Conservation (phyloP, 2,797 vertebrate species). For the Sphenodon punctatus region DNA sequence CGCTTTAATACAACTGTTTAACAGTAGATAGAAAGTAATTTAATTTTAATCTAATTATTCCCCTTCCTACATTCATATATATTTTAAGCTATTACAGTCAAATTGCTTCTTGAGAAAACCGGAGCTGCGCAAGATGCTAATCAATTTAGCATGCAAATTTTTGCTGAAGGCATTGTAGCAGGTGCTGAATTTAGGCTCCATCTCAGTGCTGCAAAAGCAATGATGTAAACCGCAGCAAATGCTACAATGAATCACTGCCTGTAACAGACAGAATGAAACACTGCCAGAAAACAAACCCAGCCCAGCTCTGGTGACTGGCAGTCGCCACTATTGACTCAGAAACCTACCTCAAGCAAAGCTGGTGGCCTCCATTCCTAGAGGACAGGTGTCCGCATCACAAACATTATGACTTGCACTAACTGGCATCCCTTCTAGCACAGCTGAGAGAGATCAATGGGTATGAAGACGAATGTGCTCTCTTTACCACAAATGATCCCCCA, state of each 20-base stretch:
- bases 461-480: rapidly evolving
- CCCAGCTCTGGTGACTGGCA: background rate
- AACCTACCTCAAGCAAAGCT: background rate
- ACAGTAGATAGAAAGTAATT: background rate
- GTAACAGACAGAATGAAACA: background rate
- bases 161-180: background rate
- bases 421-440: rapidly evolving
- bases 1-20: conserved; percentile 11
- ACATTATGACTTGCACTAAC: background rate
- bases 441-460: background rate
- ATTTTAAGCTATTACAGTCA: background rate
- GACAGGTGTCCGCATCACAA: rapidly evolving
- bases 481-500: rapidly evolving
- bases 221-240: background rate
- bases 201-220: background rate
- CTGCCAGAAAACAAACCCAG: rapidly evolving
- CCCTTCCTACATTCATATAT: background rate
- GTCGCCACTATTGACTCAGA: background rate
- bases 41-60: background rate
- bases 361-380: rapidly evolving
- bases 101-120: conserved; percentile 2
- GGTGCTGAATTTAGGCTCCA: background rate
- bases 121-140: background rate
- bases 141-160: background rate
- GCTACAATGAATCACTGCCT: background rate